Base-by-base conservation (phyloP, 2,888 invertebrate genomes). In the Cepaea hortensis region DNA sequence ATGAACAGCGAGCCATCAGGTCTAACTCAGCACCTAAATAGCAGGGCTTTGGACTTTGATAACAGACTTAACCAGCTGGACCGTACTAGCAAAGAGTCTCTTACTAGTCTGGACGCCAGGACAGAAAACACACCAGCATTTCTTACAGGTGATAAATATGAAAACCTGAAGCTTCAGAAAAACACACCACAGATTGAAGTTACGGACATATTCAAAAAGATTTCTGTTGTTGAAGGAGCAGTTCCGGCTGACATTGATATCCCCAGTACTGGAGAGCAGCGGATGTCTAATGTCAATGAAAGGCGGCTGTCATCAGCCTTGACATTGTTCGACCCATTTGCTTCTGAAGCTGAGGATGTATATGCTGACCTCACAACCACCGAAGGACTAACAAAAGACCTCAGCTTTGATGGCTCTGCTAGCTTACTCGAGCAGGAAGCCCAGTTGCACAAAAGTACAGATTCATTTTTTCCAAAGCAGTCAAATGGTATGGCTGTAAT, bases 261-360 rank as follows among this genome's bases (percentile, higher is more conserved):
- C 15, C 79, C 89, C 3, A 89, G 90, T 20, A 86, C 93, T 11
- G 90, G 91, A 1, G 93, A 93, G 87, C 93, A 93, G 89, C 93
- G 93, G 85, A 93, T 92, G 85, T 88, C 91, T 23, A 91, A 91
- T 50, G 90, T 94, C 9, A 91, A 93, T 85, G 92, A 93, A 68
- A 90, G 90, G 20, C 88, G 93, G 62, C 90, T 94, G 75, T 93
- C 94, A 5, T 91, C 91, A 15, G 91, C 92, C 0, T 73, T 93
- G 35, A 90, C 89, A 76, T 35, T 50, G 61, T 93, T 93, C 90
- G 93, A 94, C 87, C 88, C 90, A 3, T 87, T 90, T 70, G 77
- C 88, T 18, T 46, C 87, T 0, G 88, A 86, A 11, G 46, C 70
- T 20, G 86, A 87, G 18, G 76, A 55, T 11, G 83, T 75, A 20